Conservation (phyloP, 2,888 invertebrate species). For the Epirrhoe alternata region DNA sequence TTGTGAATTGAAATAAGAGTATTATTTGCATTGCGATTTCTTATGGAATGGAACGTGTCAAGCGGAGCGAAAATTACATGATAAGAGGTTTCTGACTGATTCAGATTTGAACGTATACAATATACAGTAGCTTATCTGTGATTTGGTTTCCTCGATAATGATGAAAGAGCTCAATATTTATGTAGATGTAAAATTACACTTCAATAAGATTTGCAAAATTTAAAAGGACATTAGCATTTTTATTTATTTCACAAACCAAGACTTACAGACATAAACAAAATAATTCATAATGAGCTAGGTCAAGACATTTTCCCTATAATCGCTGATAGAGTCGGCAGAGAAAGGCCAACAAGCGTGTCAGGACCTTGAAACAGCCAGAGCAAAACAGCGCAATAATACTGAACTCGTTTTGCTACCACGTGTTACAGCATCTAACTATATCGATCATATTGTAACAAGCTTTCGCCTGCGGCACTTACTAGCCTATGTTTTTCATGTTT, state of each 20-base stretch:
- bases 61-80: constrained; percentile 4
- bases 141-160: not conserved
- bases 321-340: constrained; percentile 38
- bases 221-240: constrained; percentile 1
- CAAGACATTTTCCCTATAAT: constrained; percentile 14
- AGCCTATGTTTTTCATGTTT: too few species aligned
- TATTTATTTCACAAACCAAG: constrained; percentile 5
- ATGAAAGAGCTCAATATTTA: not conserved
- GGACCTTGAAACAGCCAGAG: constrained; percentile 65
- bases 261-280: constrained; percentile 16
- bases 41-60: constrained; percentile 11
- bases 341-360: constrained; percentile 60
- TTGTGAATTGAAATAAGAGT: constrained; percentile 15
- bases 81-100: not conserved
- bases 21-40: constrained; percentile 19
- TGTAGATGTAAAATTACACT: not conserved
- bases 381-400: constrained; percentile 51
- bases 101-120: not conserved
- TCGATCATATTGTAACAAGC: constrained; percentile 19
- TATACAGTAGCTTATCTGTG: not conserved
- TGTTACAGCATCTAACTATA: constrained; percentile 44
- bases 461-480: not conserved
- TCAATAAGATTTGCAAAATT: constrained; percentile 1
- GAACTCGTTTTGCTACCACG: constrained; percentile 46
- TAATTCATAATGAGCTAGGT: constrained; percentile 14